Evolutionary conservation across 2,113 vertebrate species (phyloP).

Genomic region (Chitala chitala): DNA sequence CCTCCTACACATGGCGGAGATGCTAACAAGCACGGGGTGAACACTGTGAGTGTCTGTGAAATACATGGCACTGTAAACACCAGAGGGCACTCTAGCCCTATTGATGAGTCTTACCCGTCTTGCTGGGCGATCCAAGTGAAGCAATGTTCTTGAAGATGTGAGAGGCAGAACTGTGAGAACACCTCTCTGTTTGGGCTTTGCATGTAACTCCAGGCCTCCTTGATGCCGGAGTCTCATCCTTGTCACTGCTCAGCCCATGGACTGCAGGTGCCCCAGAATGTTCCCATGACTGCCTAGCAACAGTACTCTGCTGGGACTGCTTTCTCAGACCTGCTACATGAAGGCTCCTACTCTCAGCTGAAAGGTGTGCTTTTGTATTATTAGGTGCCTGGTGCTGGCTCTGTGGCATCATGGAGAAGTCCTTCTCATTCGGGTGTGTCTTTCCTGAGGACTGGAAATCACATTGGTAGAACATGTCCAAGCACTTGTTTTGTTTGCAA

Average conservation of each 20-base stretch:
- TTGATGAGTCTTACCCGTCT: not conserved
- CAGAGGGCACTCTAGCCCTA: not conserved
- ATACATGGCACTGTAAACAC: not conserved
- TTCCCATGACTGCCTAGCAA: not conserved
- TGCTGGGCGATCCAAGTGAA: not conserved
- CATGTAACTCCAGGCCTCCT: not conserved
- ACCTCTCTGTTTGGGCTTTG: not conserved
- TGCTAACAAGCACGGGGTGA: not conserved
- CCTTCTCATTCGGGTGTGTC: not conserved
- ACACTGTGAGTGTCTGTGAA: not conserved
- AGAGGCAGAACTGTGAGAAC: not conserved
- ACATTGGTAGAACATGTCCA: conserved; percentile 15
- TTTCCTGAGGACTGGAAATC: conserved; percentile 8
- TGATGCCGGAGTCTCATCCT: not conserved
- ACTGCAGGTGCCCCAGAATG: not conserved
- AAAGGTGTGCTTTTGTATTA: not conserved
- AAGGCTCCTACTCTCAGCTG: not conserved
- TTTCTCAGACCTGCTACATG: not conserved
- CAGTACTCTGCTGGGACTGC: not conserved
- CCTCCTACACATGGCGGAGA: not conserved
- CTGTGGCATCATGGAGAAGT: not conserved
- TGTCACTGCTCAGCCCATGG: not conserved
- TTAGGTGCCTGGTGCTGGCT: not conserved
- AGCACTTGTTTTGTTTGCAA: conserved; percentile 22
- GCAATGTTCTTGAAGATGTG: not conserved